Evolutionary conservation across 2,113 vertebrate species (phyloP).

Genomic region (Albula glossodonta): DNA sequence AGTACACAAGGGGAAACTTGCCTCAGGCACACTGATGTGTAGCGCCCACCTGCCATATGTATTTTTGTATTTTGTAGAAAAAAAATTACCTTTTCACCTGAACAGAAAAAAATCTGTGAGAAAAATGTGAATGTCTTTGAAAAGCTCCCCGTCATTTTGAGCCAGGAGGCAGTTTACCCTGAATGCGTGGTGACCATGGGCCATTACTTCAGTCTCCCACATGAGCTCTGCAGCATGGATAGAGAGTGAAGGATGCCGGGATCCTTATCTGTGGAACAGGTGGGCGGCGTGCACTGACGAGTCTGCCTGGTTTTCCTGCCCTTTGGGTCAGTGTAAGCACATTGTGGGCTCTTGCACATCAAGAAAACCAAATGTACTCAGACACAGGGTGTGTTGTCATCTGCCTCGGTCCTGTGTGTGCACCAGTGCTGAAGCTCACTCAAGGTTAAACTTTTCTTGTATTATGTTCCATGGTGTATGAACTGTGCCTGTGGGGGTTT

Average conservation of each 20-base stretch:
- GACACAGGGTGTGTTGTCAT: not conserved
- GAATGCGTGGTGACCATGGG: not conserved
- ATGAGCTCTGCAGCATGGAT: not conserved
- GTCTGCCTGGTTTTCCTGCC: not conserved
- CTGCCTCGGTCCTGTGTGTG: no score
- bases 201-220: constrained; percentile 8
- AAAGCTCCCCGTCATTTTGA: not conserved
- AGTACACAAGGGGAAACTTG: no score
- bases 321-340: not conserved
- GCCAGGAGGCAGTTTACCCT: not conserved
- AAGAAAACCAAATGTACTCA: not conserved
- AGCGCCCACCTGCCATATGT: no score
- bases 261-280: not conserved
- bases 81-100: not conserved
- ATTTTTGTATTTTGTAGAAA: no score
- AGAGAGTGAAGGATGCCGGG: not conserved
- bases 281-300: not conserved
- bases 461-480: not conserved
- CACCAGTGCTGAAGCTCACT: not conserved
- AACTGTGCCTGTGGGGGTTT: not conserved
- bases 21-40: no score
- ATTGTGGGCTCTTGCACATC: not conserved
- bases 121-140: not conserved
- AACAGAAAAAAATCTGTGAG: not conserved
- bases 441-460: not conserved